Base-by-base conservation (phyloP, 2,888 invertebrate species). In the Dicycla oo region DNA sequence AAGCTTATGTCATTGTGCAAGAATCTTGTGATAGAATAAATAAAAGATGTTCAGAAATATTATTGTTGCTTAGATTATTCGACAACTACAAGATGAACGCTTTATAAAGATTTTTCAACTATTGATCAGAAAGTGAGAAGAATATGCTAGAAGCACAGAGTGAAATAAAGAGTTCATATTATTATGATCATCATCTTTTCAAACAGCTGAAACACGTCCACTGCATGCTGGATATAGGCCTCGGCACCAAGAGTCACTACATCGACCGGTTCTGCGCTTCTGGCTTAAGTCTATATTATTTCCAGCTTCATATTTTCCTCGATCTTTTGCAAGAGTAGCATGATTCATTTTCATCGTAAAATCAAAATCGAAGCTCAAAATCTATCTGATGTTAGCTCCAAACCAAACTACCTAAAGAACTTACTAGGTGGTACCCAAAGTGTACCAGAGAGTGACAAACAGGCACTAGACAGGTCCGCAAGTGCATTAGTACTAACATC, bases 401-500 rank as follows among this genome's bases (percentile, higher is more conserved):
- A 63, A 45, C 6, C 11, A 1, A 51, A 45, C 15, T 13, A 47
- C 2, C 23, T 53, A 49, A 45, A 45, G 15, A n/a, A n/a, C 30
- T 4, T 51, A n/a, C 40, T 18, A 54, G 20, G 6, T 54, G 53
- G 7, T 54, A 78, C 40, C 20, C 4, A 6, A 47, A 60, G 20
- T 61, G 20, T 61, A 51, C 38, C 15, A 47, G 10, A 34, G 40
- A 80, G 40, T 75, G 53, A 60, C 66, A 53, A 75, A 20, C 53
- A 23, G 63, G 6, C 53, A 73, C 40, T 18, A 76, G 58, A 66
- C 80, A 61, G 54, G 45, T 71, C 23, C 20, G 11, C 38, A 72
- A 60, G 23, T 78, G 78, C 67, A 73, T 61, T 67, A 67, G 56
- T 53, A 26, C 47, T 18, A 58, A 68, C 45, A 76, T 85, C 72